phyloP scores from a whole-genome alignment of 92 coral and sea anemone species.

The Metridium senile region DNA sequence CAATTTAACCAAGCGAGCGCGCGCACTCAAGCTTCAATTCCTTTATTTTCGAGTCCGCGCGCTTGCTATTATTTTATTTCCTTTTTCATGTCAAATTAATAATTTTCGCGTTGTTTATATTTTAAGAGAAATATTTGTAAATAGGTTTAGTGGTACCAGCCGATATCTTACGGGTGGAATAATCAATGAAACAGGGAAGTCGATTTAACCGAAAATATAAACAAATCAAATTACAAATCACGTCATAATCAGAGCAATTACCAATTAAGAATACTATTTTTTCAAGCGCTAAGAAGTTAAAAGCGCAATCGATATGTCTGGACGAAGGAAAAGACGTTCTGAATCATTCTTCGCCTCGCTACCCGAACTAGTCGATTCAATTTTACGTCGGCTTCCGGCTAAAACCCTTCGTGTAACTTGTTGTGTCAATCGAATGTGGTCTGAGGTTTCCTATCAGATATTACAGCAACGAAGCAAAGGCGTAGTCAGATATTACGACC shows the following conservation, averaged over 20 bases:
- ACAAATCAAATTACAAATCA: background rate
- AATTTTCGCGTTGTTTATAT: background rate
- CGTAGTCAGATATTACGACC: constrained; percentile 63
- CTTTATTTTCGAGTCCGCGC: background rate
- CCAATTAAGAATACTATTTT: background rate
- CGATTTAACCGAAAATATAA: background rate
- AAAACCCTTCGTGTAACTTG: constrained; percentile 79
- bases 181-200: background rate
- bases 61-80: background rate
- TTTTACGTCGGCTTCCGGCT: constrained; percentile 80
- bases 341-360: constrained; percentile 61
- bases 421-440: constrained; percentile 87
- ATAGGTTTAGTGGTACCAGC: background rate
- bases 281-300: background rate
- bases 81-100: background rate
- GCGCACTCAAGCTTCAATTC: background rate
- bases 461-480: constrained; percentile 78
- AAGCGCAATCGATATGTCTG: constrained; percentile 17
- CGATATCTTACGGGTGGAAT: background rate
- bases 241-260: constrained; percentile 29
- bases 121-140: background rate
- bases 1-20: too few relatives aligned
- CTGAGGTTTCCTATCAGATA: constrained; percentile 63
- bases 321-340: background rate
- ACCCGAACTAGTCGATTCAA: constrained; percentile 86